Evolutionary conservation across 2,888 invertebrate genomes (phyloP).

Genomic region (Limnephilus rhombicus): DNA sequence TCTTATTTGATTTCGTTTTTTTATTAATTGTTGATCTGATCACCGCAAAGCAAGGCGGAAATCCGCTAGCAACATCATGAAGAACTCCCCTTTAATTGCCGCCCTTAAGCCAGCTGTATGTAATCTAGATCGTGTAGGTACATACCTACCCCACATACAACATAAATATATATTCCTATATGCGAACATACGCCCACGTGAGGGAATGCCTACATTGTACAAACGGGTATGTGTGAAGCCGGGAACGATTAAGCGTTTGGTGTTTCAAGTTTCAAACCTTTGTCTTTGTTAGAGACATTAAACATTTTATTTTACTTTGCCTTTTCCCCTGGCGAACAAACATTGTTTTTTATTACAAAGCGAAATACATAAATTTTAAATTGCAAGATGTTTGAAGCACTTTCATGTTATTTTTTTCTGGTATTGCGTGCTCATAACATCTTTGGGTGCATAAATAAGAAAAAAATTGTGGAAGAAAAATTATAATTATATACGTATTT

Average conservation of each 20-base stretch:
- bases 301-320: neutral
- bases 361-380: neutral
- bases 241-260: neutral
- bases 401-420: neutral
- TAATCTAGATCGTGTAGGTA: neutral
- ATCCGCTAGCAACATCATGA: neutral
- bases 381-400: neutral
- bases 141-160: neutral
- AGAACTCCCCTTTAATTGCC: neutral
- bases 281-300: constrained; percentile 1
- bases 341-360: neutral
- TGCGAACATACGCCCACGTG: neutral
- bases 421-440: neutral
- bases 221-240: neutral
- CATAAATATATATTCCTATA: neutral
- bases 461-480: too few relatives aligned
- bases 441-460: neutral
- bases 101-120: neutral
- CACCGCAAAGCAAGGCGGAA: neutral
- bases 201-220: neutral
- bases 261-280: neutral
- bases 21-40: neutral
- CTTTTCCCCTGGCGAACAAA: neutral
- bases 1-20: neutral
- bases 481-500: too few relatives aligned